These are phyloP conservation scores for Drosophila orosa DNA, from an alignment of 1,140 invertebrate species.

Conservation along the genomic window DNA sequence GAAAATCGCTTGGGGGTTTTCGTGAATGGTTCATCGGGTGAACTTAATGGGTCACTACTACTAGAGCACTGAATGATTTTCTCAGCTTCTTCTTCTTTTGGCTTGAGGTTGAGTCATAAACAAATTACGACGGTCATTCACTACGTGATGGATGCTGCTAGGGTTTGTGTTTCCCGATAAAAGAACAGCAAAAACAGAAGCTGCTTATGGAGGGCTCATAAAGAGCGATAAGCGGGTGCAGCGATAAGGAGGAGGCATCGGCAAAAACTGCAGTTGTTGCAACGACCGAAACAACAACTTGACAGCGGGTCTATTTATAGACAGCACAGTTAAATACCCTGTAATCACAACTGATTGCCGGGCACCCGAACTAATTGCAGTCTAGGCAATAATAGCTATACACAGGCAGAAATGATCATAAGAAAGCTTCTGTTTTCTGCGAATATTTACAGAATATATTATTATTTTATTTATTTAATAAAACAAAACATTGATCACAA, in stretches of 20 bases:
- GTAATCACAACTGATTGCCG: conserved; percentile 47
- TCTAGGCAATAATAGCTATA: conserved; percentile 5
- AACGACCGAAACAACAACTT: conserved; percentile 21
- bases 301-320: conserved; percentile 35
- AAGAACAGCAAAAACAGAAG: conserved; percentile 9
- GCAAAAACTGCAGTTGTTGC: not conserved
- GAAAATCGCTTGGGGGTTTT: conserved; percentile 4
- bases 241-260: conserved; percentile 26
- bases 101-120: conserved; percentile 16
- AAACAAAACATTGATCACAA: too few species aligned
- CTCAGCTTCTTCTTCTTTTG: not conserved
- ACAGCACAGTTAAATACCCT: conserved; percentile 42
- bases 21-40: conserved; percentile 25
- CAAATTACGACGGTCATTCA: conserved; percentile 20
- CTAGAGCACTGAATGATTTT: conserved; percentile 29
- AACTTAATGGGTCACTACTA: conserved; percentile 28
- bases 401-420: not conserved
- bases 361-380: conserved; percentile 26
- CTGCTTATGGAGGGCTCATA: conserved; percentile 12
- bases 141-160: conserved; percentile 48
- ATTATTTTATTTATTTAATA: too few species aligned
- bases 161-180: conserved; percentile 13
- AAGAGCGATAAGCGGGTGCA: conserved; percentile 19
- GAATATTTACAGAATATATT: too few species aligned
- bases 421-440: not conserved